Conservation (phyloP, 2,888 invertebrate genomes). For the Orthosia cruda region DNA sequence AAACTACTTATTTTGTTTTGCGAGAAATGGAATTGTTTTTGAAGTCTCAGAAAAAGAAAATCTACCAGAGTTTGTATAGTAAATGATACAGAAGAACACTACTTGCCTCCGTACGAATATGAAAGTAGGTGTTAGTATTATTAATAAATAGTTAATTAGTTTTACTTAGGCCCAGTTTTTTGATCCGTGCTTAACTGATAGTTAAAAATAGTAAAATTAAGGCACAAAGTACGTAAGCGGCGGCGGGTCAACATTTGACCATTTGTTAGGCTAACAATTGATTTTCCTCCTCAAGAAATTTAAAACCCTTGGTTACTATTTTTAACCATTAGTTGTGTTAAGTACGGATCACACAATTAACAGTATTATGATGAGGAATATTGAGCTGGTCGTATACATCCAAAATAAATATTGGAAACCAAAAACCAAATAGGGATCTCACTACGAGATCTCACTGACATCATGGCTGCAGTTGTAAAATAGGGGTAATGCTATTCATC, state of each 20-base stretch:
- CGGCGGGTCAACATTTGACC: too few relatives aligned
- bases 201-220: too few relatives aligned
- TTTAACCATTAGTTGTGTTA: too few relatives aligned
- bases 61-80: constrained; percentile 18
- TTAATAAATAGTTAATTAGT: constrained; percentile 44
- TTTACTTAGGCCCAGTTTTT: constrained; percentile 13
- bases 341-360: too few relatives aligned
- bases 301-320: too few relatives aligned
- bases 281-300: too few relatives aligned
- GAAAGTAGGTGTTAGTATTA: constrained; percentile 29
- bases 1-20: not conserved
- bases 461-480: too few relatives aligned
- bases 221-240: too few relatives aligned
- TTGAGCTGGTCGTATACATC: constrained; percentile 21
- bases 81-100: constrained; percentile 25
- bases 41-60: constrained; percentile 32
- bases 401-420: not conserved
- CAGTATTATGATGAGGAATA: constrained; percentile 55
- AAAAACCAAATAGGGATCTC: not conserved
- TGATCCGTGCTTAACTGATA: too few relatives aligned
- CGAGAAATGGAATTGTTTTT: constrained; percentile 42
- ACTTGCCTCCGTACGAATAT: constrained; percentile 23
- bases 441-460: too few relatives aligned
- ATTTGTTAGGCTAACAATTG: too few relatives aligned
- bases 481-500: too few relatives aligned